Evolutionary conservation across 2,797 vertebrate genomes (phyloP), one percentile per base, ranked within the genome.

Genomic region (Manis crassicaudata): DNA sequence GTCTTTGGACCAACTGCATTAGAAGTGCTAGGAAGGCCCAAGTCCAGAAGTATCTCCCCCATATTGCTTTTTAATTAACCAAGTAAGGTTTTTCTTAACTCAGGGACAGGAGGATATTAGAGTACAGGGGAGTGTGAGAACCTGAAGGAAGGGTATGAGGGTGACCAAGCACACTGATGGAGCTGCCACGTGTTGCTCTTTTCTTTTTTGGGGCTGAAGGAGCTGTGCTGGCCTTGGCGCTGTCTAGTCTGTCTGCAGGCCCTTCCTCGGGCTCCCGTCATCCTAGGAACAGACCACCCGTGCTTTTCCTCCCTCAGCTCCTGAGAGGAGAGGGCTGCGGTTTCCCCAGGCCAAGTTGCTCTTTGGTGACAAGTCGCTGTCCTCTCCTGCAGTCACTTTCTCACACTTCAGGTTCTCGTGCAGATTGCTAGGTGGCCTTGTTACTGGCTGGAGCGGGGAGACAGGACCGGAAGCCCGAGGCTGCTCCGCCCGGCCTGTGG

Each of bases 61-160:
- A 52, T 92, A 43, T 90, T 95, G 11, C 65, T 88, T 83, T 94
- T 77, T 91, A 75, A 46, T 73, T 72, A 58, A 60, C 56, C 90
- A 77, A 90, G 5, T 65, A 62, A 94, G 40, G 72, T 37, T 92
- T 92, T 81, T 37, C 88, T 92, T 89, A 72, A 77, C 50, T 76
- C 25, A 93, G 54, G 18, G 58, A 32, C 46, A 52, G 46, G 46
- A 67, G 4, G 16, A 29, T 68, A 56, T 46, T 43, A 46, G 52
- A 76, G 52, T 32, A 11, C 35, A 29, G 7, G 37, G 23, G 37
- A 72, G 7, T 60, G 2, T 25, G n/a, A 79, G 92, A 87, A 82
- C 18, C 32, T 86, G 27, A 25, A 88, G 32, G 58, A 67, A 83
- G 52, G 43, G 32, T 60, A 9, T 5, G 29, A 65, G 72, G n/a